phyloP scores from a whole-genome alignment of 2,113 vertebrate species.

The Tretioscincus oriximinensis region DNA sequence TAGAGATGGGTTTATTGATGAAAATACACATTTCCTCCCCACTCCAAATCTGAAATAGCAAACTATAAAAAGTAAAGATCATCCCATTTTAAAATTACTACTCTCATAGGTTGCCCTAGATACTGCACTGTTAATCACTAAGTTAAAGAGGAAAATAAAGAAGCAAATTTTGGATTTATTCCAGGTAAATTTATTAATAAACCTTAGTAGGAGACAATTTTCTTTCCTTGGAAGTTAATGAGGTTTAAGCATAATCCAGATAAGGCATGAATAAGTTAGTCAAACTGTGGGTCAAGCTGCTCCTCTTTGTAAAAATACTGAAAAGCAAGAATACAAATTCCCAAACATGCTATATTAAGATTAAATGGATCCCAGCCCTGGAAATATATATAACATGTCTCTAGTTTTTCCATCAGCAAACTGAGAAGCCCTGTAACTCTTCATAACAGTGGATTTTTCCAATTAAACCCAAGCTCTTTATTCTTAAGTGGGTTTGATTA shows the following conservation, averaged over 20 bases:
- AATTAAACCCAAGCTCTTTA: background rate
- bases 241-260: background rate
- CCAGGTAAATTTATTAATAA: background rate
- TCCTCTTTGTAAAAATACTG: background rate
- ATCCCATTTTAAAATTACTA: too few species aligned
- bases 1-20: too few species aligned
- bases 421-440: background rate
- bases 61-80: too few species aligned
- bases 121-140: too few species aligned
- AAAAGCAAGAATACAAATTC: background rate
- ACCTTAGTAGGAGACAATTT: background rate
- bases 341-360: background rate
- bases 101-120: too few species aligned
- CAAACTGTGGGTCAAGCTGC: background rate
- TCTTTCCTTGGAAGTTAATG: background rate
- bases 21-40: too few species aligned
- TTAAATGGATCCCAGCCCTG: background rate
- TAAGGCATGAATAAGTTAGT: background rate
- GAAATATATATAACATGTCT: background rate
- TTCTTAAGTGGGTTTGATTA: conserved; percentile 39
- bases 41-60: too few species aligned
- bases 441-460: background rate
- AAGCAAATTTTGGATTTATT: background rate
- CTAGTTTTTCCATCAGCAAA: background rate
- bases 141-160: too few species aligned